Base-by-base conservation (phyloP, 2,888 invertebrate species). In the Plagodis pulveraria region DNA sequence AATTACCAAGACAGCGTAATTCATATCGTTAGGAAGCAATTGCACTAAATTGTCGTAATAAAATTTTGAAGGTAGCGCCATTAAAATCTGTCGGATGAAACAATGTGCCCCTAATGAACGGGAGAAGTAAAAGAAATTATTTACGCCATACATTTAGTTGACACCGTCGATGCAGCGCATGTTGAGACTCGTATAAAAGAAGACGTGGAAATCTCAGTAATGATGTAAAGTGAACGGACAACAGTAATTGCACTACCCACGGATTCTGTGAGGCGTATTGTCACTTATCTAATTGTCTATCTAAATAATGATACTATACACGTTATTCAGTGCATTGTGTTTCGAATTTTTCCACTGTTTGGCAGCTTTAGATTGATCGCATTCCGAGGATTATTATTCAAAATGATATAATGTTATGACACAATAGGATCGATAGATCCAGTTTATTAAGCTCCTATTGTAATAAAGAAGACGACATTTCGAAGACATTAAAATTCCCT, bases 401-500 rank as follows among this genome's bases (percentile, higher is more conserved):
- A 81, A 81, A 84, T 69, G 80, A 81, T 79, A 84, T 84, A 22
- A 82, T 81, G 78, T 84, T 81, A 76, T 77, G 81, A 83, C 83
- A 88, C 85, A 87, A 87, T 84, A 76, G 77, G 57, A 74, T 70
- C 71, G 70, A 78, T 76, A 79, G 82, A 84, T 86, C 86, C 83
- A 87, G 88, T 89, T 87, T 81, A 78, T 77, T 77, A 74, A 79
- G 83, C 77, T 81, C 74, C 86, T 84, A 90, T 91, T 90, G 88
- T 89, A 83, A 89, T 90, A 87, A 86, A 89, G 87, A 86, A 87
- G 83, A 83, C 84, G 89, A 89, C 85, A 86, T 90, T 90, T 88
- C 78, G 81, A 84, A 86, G 83, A 89, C 88, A 90, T 92, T 90
- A 88, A 92, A 89, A 88, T 91, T 88, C 89, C 80, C 84, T 83